Percentiles rank a stretch among this genome's conserved stretches.
Conservation (phyloP, 2,113 vertebrate species). For the Pygoscelis antarcticus region DNA sequence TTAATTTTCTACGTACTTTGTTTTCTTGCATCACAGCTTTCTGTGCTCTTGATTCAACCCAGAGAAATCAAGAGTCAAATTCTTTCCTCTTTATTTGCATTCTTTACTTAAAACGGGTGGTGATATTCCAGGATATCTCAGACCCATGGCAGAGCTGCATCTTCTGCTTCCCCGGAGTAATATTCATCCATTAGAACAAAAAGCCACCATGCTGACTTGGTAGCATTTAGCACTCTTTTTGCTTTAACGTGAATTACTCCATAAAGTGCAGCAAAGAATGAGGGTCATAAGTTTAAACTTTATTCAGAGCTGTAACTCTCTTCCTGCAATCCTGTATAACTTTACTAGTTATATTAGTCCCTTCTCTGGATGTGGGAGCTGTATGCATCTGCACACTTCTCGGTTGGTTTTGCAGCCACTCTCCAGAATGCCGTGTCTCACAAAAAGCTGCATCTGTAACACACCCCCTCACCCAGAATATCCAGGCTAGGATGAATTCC, state of each 20-base stretch:
- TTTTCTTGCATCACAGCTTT: not conserved
- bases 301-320: not conserved
- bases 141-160: not conserved
- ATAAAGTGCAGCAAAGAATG: not conserved
- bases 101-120: not conserved
- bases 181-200: not conserved
- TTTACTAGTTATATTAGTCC: not conserved
- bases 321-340: not conserved
- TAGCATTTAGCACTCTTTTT: not conserved
- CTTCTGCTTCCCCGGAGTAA: not conserved
- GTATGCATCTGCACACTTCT: not conserved
- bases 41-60: not conserved
- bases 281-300: not conserved
- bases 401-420: not conserved
- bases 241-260: not conserved
- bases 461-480: not conserved
- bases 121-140: not conserved
- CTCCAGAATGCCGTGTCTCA: not conserved
- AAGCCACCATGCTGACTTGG: not conserved
- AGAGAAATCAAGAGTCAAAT: not conserved
- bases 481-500: not conserved
- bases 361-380: not conserved
- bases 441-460: not conserved
- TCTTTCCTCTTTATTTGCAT: not conserved
- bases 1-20: fast-evolving